Base-by-base conservation (phyloP, 2,888 invertebrate genomes). In the Drosophila nigricruria region DNA sequence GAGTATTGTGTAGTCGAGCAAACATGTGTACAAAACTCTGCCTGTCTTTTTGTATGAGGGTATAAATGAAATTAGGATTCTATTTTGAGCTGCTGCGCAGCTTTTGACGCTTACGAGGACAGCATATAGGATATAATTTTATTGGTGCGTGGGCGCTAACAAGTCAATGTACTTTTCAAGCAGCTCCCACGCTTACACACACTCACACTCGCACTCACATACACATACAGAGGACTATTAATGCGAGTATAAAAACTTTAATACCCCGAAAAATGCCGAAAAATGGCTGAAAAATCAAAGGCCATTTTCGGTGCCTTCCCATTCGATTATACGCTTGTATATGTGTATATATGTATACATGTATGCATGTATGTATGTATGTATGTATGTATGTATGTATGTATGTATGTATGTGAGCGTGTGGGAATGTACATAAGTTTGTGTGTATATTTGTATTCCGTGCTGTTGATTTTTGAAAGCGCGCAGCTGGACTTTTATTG, bases 401-500 rank as follows among this genome's bases (percentile, higher is more conserved):
- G n/a, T 32, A 14, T n/a, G 6, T 3, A 18, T 9, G 1, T 8
- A 2, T 10, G 52, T 2, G 32, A 1, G 34, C 18, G 38, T n/a
- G 52, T 49, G 49, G n/a, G 8, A 8, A 3, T 45, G 5, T 34
- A 5, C 0, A 18, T 23, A n/a, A 25, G 10, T 32, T 8, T 50
- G 14, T 32, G 5, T 36, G 10, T 25, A 3, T 20, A 34, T 52
- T 52, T 52, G 32, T 50, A 27, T 20, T 52, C 20, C 14, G 50
- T 34, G 36, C 25, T 53, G 20, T 34, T 57, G 12, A 23, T 47
- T 36, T 58, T 79, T 47, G 20, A 1, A n/a, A 50, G 25, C 36
- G 32, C 34, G 36, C 83, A 83, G 77, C 70, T 50, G 66, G 69
- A 76, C 56, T 81, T 82, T 79, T 79, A 88, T 82, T 76, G 67